phyloP scores from a whole-genome alignment of 2,888 invertebrate species.

The Ectemnius lituratus region DNA sequence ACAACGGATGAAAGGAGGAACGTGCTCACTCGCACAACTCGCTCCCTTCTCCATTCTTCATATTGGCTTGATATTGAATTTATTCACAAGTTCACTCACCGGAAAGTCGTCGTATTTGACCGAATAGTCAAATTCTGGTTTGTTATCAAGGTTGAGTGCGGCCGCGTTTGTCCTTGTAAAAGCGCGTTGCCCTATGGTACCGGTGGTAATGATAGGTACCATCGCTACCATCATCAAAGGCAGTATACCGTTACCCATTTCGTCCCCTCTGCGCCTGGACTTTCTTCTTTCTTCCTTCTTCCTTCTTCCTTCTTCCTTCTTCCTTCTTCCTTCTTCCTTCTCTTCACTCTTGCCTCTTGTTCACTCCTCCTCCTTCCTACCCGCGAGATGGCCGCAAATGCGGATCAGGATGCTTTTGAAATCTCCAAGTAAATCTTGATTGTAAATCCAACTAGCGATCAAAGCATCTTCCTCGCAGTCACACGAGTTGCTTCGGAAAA shows the following conservation, averaged over 20 bases:
- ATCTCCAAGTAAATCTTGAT: too few relatives aligned
- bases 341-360: not conserved
- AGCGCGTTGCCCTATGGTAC: constrained; percentile 42
- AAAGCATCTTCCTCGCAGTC: too few relatives aligned
- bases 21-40: too few relatives aligned
- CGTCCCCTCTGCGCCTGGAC: not conserved
- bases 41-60: too few relatives aligned
- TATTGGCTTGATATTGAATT: too few relatives aligned
- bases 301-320: not conserved
- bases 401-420: too few relatives aligned
- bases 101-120: not conserved
- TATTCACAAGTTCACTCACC: not conserved
- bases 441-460: too few relatives aligned
- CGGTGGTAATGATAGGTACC: constrained; percentile 42
- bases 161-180: constrained; percentile 7
- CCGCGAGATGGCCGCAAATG: too few relatives aligned
- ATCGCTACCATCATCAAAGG: constrained; percentile 46
- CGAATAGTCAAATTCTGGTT: not conserved
- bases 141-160: not conserved
- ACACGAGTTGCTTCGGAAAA: too few relatives aligned
- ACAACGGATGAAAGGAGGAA: too few relatives aligned
- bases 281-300: not conserved
- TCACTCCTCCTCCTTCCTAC: not conserved
- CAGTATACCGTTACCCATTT: constrained; percentile 47
- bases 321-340: not conserved